Conservation (phyloP, 2,113 vertebrate species). For the Pogona vitticeps region DNA sequence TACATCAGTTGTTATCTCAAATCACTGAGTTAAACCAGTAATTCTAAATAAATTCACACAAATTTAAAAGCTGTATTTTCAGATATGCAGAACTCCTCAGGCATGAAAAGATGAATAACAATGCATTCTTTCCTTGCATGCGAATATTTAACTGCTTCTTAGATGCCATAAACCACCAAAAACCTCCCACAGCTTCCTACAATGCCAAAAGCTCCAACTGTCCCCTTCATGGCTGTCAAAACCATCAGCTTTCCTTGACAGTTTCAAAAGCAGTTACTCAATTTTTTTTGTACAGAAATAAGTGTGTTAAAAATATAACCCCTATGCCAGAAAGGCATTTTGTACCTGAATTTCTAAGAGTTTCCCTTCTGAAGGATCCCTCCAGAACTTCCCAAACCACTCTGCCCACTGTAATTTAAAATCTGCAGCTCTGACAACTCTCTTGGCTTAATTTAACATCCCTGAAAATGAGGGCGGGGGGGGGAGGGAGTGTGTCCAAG, state of each 20-base stretch:
- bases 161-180: conserved; percentile 37
- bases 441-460: background rate
- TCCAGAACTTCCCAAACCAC: background rate
- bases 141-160: conserved; percentile 59
- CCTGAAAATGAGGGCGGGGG: background rate
- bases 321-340: background rate
- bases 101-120: conserved; percentile 43
- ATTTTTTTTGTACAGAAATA: conserved; percentile 66
- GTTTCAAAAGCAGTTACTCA: conserved; percentile 68
- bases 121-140: conserved; percentile 40
- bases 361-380: background rate
- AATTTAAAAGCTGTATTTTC: conserved; percentile 48
- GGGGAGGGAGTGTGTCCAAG: background rate
- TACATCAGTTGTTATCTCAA: conserved; percentile 17
- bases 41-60: background rate
- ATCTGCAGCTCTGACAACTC: background rate
- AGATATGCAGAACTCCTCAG: conserved; percentile 7
- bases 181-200: conserved; percentile 67
- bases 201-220: conserved; percentile 65
- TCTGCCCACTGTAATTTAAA: background rate
- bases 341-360: conserved; percentile 3
- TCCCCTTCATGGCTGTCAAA: conserved; percentile 70
- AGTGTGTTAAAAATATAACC: conserved; percentile 26
- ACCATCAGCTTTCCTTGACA: conserved; percentile 69
- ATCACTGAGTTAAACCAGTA: conserved; percentile 27